Evolutionary conservation across 2,888 invertebrate genomes (phyloP), one percentile per base, ranked within the genome.

Genomic region (Stramonita haemastoma): DNA sequence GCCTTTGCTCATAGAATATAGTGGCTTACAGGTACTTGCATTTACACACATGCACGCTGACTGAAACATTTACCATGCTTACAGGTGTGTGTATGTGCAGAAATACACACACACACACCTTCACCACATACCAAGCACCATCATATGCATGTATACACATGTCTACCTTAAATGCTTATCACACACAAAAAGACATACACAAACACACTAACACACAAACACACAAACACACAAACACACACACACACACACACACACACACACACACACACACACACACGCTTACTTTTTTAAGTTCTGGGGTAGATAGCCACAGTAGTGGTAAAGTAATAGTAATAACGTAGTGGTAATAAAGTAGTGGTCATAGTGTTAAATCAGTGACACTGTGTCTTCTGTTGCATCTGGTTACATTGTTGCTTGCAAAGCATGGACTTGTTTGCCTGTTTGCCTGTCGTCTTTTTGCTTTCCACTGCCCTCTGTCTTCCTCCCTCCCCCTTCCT

Each of bases 401-500:
- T 57, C 29, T 86, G 60, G 22, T 32, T 13, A 1, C 66, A 34
- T 85, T 56, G 85, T 89, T 29, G 85, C 85, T 85, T 85, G 85
- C 19, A 36, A 85, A 89, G 89, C 89, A 85, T 89, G 89, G 17
- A 32, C 56, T 66, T 73, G 85, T 85, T 22, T 36, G 89, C 85
- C 46, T 46, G 46, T 46, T 46, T 89, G 85, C 89, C 85, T 89
- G 89, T 85, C 73, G 84, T 70, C 70, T 89, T 56, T 60, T 85
- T 86, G 84, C 73, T 85, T 84, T 89, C 60, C 84, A 73, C 46
- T 70, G 73, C 73, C 84, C 60, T 70, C 56, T 36, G 36, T 89
- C 66, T 56, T 77, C 60, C 84, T 1, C 17, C 32, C 0, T 13
- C 32, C 13, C 77, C 8, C 19, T 32, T 13, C 17, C 60, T 13